Evolutionary conservation across 2,888 invertebrate genomes (phyloP), one percentile per base, ranked within the genome.

Genomic region (Eupithecia inturbata): DNA sequence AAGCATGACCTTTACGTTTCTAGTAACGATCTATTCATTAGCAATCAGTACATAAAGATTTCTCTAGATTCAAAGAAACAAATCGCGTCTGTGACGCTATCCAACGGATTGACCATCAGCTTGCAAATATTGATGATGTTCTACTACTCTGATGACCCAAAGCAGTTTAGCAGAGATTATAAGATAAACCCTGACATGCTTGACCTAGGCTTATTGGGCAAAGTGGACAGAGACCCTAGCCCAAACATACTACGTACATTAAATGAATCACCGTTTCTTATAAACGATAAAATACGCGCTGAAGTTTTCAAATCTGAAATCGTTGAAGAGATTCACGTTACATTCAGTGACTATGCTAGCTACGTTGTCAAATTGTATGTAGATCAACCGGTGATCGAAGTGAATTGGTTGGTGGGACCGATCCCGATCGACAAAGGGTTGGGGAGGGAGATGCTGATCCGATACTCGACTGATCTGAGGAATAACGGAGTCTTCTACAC

Each of bases 381-480:
- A 12, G 94, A 94, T 12, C 95, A 95, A 12, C 93, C 95, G 0
- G 90, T 95, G 28, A 86, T 97, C 0, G 97, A 98, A 85, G 95
- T 97, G 28, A 96, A 97, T 81, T 98, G 98, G 98, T 81, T 97
- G 0, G 95, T 97, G 6, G 98, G 98, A 0, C 97, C 97, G 0
- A 96, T 98, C 74, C 97, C 97, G 0, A 86, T 95, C 0, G 87
- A 91, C 0, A 96, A 96, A 79, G 89, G 88, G 0, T 82, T 96
- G 9, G 98, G 99, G 0, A 81, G 83, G 71, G 99, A 99, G 85
- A 91, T 99, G 0, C 96, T 99, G 39, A 95, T 97, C 0, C 95
- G 96, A n/a, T 99, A 97, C 83, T 89, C 91, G 0, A 96, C 97
- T 0, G 89, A 95, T 64, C 85, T 98, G 33, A 84, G 92, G 0